Evolutionary conservation across 2,113 vertebrate species (phyloP), one percentile per base, ranked within the genome.

Genomic region (Odontophorus gujanensis): DNA sequence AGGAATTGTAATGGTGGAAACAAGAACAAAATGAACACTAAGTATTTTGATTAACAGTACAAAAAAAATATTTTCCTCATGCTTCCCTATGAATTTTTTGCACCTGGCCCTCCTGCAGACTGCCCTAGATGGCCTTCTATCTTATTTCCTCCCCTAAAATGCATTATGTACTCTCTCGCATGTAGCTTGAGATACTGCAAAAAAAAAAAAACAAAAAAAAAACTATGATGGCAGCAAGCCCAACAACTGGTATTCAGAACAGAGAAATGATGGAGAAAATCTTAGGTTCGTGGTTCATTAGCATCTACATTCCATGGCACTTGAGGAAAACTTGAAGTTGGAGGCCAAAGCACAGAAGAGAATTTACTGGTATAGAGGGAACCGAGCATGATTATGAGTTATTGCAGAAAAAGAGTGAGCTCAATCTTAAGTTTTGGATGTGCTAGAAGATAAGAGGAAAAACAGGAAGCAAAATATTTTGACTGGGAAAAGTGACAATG

Each of bases 401-500:
- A 47, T 15, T 55, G 55, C 4, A 77, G 55, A 66, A 59, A 74
- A 76, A 59, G 42, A 58, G 22, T 4, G 6, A 81, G 48, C 4
- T 22, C 30, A 51, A 61, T 51, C 15, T 51, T 15, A 71, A 78
- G n/a, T 62, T 91, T 36, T 50, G 45, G 36, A 87, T 21, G 83
- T 67, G 59, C 28, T 58, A n/a, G 67, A 81, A 17, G 6, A 58
- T 48, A 88, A 78, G 6, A 14, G 40, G 57, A 63, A 81, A 90
- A 77, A 62, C 3, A 2, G 17, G 50, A 86, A 88, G 36, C 12
- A 73, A 78, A 55, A 28, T 78, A 0, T 53, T 89, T 84, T 63
- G 32, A 26, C 0, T 17, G 19, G 5, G 25, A 12, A 6, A 76
- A 65, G 9, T 36, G 3, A 78, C 1, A 1, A 42, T 11, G 6